These are phyloP conservation scores for Heteronetta atricapilla DNA, from an alignment of 2,113 vertebrate species.

Conservation along the genomic window DNA sequence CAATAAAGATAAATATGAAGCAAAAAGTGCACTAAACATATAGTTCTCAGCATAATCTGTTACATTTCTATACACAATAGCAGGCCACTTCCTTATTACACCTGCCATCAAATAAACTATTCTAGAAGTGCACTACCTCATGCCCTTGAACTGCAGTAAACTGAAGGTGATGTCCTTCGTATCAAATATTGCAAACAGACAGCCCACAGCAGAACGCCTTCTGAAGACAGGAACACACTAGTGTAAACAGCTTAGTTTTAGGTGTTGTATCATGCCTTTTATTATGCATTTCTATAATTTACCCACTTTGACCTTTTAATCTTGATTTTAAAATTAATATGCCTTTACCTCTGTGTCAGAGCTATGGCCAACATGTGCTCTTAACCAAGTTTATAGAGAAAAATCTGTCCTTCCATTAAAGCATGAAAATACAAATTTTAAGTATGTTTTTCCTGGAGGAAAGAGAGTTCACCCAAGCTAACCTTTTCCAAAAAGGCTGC, in stretches of 20 bases:
- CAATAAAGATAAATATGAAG: background rate
- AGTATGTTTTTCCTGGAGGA: background rate
- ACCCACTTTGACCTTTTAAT: background rate
- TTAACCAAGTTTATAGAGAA: background rate
- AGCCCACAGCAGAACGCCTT: background rate
- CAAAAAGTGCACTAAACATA: background rate
- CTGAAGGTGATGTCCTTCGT: background rate
- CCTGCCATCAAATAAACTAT: background rate
- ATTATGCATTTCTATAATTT: background rate
- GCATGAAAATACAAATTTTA: background rate
- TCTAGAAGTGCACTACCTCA: background rate
- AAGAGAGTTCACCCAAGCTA: background rate
- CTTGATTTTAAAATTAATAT: background rate
- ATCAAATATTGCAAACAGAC: background rate
- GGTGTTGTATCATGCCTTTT: background rate
- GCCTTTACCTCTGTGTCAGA: background rate
- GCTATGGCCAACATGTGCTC: background rate
- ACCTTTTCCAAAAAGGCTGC: background rate
- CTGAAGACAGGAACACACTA: background rate
- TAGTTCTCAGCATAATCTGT: background rate
- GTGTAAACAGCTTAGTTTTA: background rate
- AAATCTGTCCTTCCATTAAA: background rate
- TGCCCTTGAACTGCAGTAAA: background rate
- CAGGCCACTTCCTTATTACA: background rate
- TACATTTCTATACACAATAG: background rate